These are phyloP conservation scores for Anthoscopus minutus DNA, from an alignment of 2,113 vertebrate genomes.

Conservation along the genomic window DNA sequence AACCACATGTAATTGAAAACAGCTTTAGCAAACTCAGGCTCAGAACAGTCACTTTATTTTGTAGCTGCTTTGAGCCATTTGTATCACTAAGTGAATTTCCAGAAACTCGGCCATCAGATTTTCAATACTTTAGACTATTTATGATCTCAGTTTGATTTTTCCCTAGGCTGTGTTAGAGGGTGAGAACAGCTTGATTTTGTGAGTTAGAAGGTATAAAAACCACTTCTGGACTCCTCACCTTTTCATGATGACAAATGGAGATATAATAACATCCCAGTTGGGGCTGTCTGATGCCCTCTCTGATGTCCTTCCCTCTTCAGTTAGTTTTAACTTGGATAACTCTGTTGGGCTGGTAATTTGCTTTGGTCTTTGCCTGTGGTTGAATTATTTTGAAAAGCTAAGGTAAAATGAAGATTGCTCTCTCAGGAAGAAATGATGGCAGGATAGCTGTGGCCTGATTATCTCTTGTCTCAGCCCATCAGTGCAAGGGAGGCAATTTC, in stretches of 20 bases:
- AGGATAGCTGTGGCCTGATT: background rate
- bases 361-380: background rate
- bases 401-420: background rate
- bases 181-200: background rate
- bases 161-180: fast-evolving
- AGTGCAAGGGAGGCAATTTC: background rate
- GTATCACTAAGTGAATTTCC: background rate
- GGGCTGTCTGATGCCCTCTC: background rate
- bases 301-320: background rate
- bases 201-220: background rate
- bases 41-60: background rate
- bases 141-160: background rate
- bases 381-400: background rate
- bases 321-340: background rate
- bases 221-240: background rate
- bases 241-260: background rate
- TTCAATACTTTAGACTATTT: background rate
- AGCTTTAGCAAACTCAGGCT: background rate
- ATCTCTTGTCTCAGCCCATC: background rate
- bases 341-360: background rate
- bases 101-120: background rate
- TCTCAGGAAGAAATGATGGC: background rate
- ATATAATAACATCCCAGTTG: background rate
- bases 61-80: background rate
- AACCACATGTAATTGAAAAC: background rate